Conservation (phyloP, 2,888 invertebrate species). For the Eilema griseolum region DNA sequence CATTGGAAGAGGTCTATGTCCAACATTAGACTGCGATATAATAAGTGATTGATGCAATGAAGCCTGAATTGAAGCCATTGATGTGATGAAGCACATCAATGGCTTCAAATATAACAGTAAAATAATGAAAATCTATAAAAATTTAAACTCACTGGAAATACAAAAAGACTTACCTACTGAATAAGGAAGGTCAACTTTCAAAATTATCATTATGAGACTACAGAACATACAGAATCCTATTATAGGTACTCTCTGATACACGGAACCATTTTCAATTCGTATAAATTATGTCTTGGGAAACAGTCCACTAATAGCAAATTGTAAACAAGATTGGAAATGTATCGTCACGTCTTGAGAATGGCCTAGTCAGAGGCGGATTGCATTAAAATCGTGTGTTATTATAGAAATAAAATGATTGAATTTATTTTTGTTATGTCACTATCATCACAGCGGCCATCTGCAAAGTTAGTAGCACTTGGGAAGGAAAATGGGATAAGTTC, state of each 20-base stretch:
- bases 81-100: no score
- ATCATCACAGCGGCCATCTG: neutral
- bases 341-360: neutral
- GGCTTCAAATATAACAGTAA: no score
- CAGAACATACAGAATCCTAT: neutral
- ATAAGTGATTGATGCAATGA: no score
- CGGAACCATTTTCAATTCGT: neutral
- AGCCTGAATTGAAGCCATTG: no score
- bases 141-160: neutral
- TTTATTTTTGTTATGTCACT: neutral
- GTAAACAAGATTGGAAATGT: conserved; percentile 1
- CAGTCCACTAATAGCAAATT: neutral
- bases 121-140: no score
- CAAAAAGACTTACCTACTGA: conserved; percentile 13
- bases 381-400: conserved; percentile 1
- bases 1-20: no score
- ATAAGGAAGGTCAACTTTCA: conserved; percentile 30
- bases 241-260: neutral
- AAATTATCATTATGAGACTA: neutral
- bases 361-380: conserved; percentile 3
- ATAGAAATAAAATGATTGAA: neutral
- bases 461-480: no score
- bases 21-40: no score
- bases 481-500: no score
- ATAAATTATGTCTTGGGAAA: neutral